Base-by-base conservation (phyloP, 2,113 vertebrate species). In the Podarcis cretensis region DNA sequence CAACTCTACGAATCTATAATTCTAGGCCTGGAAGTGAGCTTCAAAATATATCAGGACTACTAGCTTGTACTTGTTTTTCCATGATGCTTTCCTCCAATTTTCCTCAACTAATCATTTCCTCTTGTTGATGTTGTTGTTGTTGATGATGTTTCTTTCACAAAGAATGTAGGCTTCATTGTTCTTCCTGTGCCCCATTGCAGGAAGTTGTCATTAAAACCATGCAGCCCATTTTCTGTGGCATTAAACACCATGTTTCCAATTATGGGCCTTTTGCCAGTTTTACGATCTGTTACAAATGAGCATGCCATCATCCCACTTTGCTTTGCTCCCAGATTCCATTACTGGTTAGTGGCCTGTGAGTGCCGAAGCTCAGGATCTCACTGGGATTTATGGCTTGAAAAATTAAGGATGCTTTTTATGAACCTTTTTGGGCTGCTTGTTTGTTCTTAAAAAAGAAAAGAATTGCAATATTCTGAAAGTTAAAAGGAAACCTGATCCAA, bases 191-290 rank as follows among this genome's bases (percentile, higher is more conserved):
- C n/a, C n/a, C n/a, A n/a, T n/a, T 79, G 80, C 1, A 32, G 88
- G 88, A 91, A 89, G 65, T 0, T 1, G 86, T 89, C 91, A 87
- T 79, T 91, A 83, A 83, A 89, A 89, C 21, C 81, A 27, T 0
- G 87, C 95, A 89, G 85, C 89, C 91, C 92, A 90, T 79, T 91
- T 92, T 91, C 93, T 91, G 90, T 92, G 90, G 94, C 92, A 92
- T 94, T 93, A 95, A 89, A 85, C 93, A 91, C 14, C 0, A 0
- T 81, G 86, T 74, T 91, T 91, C 86, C 83, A 83, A 35, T 90
- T 73, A 78, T 20, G 69, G 76, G 65, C 86, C 85, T 71, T 81
- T 94, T 91, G 78, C 76, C 78, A 73, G 25, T 91, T 95, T 94
- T 89, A 90, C 9, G 1, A 90, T 79, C 90, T 92, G 89, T 89